A percentile compares a stretch with the other conserved stretches of the same genome.
Conservation (phyloP, 1,140 invertebrate genomes). For the Listronotus bonariensis region DNA sequence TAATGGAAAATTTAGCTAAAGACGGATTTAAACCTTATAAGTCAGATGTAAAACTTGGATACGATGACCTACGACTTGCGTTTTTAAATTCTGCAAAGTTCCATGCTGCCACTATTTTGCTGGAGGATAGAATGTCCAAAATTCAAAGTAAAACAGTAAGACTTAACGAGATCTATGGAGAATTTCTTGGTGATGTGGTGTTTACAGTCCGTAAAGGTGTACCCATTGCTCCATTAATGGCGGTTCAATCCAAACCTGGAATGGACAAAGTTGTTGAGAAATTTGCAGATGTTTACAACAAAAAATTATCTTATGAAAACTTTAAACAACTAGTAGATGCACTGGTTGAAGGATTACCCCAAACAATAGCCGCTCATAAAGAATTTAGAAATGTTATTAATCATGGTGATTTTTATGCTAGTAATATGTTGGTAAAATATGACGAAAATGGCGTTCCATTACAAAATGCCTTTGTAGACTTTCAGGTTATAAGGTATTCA, state of each 20-base stretch:
- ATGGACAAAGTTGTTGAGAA: background rate
- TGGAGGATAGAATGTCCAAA: background rate
- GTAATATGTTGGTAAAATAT: background rate
- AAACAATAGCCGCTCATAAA: background rate
- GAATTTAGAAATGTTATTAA: background rate
- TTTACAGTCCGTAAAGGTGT: background rate
- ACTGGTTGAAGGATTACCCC: background rate
- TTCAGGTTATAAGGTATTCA: background rate
- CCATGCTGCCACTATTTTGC: background rate
- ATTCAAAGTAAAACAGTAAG: background rate
- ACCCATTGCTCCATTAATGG: background rate
- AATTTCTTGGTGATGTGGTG: background rate
- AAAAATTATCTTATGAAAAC: background rate
- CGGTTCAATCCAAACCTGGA: background rate
- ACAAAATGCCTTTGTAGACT: background rate
- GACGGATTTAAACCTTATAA: background rate
- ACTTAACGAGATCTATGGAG: background rate
- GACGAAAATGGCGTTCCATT: too few species aligned
- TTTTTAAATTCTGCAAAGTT: background rate
- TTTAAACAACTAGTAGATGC: background rate
- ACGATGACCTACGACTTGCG: too few species aligned
- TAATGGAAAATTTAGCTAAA: background rate
- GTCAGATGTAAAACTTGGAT: too few species aligned
- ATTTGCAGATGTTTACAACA: background rate
- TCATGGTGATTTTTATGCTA: slow-evolving; percentile 5